phyloP scores from a whole-genome alignment of 2,888 invertebrate species.

The Hipparchia semele region DNA sequence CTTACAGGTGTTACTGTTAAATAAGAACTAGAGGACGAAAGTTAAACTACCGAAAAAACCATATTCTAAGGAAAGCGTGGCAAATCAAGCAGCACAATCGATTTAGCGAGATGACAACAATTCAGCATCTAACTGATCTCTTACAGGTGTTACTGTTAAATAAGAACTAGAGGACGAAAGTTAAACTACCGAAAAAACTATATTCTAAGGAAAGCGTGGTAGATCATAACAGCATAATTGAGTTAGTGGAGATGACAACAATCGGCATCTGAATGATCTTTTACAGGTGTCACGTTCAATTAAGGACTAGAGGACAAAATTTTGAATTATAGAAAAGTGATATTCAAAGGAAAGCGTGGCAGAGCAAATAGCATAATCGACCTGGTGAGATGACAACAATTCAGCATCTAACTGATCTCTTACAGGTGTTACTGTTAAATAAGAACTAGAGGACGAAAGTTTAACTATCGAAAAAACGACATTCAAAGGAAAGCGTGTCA shows the following conservation, averaged over 20 bases:
- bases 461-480: neutral
- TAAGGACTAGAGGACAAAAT: neutral
- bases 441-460: neutral
- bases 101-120: neutral
- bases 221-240: neutral
- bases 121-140: neutral
- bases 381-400: neutral
- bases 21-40: neutral
- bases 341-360: neutral
- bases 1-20: constrained; percentile 6
- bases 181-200: neutral
- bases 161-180: neutral
- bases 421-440: neutral
- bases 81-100: neutral
- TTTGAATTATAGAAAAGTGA: neutral
- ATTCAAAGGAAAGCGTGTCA: neutral
- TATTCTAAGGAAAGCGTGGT: neutral
- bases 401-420: constrained; percentile 4
- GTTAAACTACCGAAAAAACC: too few species aligned
- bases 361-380: neutral
- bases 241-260: neutral
- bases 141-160: neutral
- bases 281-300: neutral
- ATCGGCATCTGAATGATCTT: neutral
- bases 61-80: neutral